A percentile compares a stretch with the other conserved stretches of the same genome.
Conservation (phyloP, 92 coral and sea anemone genomes). For the Siderastrea siderea region DNA sequence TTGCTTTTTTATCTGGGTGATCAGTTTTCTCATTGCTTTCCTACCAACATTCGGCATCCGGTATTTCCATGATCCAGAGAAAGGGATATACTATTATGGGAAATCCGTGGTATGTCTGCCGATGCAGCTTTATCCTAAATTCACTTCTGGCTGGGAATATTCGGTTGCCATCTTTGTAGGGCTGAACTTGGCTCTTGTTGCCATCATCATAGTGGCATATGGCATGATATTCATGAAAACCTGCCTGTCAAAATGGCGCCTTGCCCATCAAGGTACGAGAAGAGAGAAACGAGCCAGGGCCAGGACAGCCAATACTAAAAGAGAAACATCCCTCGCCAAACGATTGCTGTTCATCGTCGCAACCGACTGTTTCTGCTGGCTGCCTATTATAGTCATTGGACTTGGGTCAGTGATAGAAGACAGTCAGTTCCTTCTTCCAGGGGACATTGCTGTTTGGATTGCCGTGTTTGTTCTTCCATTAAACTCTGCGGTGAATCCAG, state of each 20-base stretch:
- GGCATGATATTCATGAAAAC: conserved; percentile 69
- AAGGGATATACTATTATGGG: too few species aligned
- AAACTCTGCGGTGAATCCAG: conserved; percentile 87
- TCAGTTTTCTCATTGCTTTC: conserved; percentile 59
- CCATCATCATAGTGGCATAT: conserved; percentile 64
- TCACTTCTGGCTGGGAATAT: conserved; percentile 86
- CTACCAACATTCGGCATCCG: too few species aligned
- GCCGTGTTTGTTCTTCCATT: conserved; percentile 93
- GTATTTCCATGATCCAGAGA: too few species aligned
- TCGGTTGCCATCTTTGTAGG: conserved; percentile 76
- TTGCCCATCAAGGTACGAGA: neutral
- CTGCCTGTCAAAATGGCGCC: neutral
- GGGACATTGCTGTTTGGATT: conserved; percentile 87
- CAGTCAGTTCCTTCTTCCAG: conserved; percentile 54
- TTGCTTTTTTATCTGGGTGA: conserved; percentile 66
- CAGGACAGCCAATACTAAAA: conserved; percentile 47
- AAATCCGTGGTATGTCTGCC: conserved; percentile 84
- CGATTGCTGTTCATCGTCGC: conserved; percentile 88
- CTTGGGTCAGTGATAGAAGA: conserved; percentile 74
- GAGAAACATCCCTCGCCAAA: conserved; percentile 77
- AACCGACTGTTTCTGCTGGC: conserved; percentile 91
- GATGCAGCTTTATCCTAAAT: conserved; percentile 75
- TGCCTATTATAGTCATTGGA: conserved; percentile 85
- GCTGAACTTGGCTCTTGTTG: conserved; percentile 65
- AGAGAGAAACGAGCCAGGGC: conserved; percentile 36